Evolutionary conservation across 2,888 invertebrate genomes (phyloP).

Genomic region (Nycteola revayana): DNA sequence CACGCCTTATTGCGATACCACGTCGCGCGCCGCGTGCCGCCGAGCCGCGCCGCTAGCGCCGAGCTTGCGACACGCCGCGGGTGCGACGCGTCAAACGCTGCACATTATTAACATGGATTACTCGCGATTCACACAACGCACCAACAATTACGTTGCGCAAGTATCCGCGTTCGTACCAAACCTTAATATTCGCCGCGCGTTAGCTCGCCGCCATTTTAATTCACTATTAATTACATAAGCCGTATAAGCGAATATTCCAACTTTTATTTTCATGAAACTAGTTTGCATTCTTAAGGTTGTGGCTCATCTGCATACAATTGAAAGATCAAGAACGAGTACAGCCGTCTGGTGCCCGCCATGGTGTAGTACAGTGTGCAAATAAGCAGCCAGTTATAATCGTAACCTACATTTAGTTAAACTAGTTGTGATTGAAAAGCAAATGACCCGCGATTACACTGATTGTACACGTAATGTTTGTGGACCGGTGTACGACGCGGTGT

Average conservation of each 20-base stretch:
- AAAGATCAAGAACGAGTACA: conserved; percentile 27
- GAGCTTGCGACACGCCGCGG: conserved; percentile 35
- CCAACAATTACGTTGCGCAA: conserved; percentile 61
- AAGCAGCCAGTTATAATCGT: conserved; percentile 16
- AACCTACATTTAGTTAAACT: conserved; percentile 31
- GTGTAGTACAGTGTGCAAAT: conserved; percentile 8
- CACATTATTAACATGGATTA: conserved; percentile 34
- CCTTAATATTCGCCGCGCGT: conserved; percentile 48
- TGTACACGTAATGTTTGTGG: conserved; percentile 9
- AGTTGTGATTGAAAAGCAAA: conserved; percentile 28
- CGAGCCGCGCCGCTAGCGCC: conserved; percentile 30
- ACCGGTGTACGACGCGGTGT: conserved; percentile 17
- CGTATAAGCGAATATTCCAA: conserved; percentile 13
- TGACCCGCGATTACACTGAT: conserved; percentile 26
- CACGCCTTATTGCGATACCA: conserved; percentile 31
- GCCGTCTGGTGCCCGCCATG: conserved; percentile 7
- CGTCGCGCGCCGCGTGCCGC: conserved; percentile 13
- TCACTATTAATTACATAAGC: conserved; percentile 59
- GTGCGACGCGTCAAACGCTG: conserved; percentile 11
- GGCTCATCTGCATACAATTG: conserved; percentile 34
- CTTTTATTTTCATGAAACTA: conserved; percentile 22
- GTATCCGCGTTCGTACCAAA: conserved; percentile 42
- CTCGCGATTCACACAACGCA: conserved; percentile 52
- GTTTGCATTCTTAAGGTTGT: conserved; percentile 20
- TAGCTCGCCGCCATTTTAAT: conserved; percentile 35